phyloP scores from a whole-genome alignment of 1,140 invertebrate species.

The Procambarus clarkii region DNA sequence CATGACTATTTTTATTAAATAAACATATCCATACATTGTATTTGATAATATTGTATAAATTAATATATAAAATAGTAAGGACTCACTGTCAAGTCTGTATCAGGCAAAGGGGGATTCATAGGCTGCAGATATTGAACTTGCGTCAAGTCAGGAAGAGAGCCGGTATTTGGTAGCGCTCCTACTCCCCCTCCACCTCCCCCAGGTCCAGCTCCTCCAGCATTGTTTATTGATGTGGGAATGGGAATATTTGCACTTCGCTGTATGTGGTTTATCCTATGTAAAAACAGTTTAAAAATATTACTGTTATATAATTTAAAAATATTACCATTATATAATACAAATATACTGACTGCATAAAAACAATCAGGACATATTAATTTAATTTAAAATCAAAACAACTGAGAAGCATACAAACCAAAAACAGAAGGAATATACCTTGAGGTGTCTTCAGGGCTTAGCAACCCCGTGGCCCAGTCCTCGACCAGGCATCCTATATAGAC shows the following conservation, averaged over 20 bases:
- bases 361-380: too few species aligned
- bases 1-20: too few species aligned
- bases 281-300: neutral
- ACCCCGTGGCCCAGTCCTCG: too few species aligned
- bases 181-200: slow-evolving; percentile 54
- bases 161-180: slow-evolving; percentile 55
- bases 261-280: slow-evolving; percentile 50
- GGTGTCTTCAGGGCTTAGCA: too few species aligned
- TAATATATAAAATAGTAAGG: neutral
- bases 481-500: too few species aligned
- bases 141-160: slow-evolving; percentile 57
- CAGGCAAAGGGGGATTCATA: slow-evolving; percentile 58
- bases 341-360: too few species aligned
- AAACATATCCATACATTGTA: too few species aligned
- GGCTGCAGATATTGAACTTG: slow-evolving; percentile 61
- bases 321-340: too few species aligned
- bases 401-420: too few species aligned
- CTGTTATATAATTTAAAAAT: neutral
- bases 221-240: slow-evolving; percentile 53
- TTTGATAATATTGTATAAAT: too few species aligned
- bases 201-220: slow-evolving; percentile 39
- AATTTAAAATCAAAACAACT: too few species aligned
- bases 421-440: too few species aligned
- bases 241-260: slow-evolving; percentile 58
- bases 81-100: slow-evolving; percentile 50